Evolutionary conservation across 2,888 invertebrate species (phyloP), one percentile per base, ranked within the genome.

Genomic region (Polyommatus iphigenia): DNA sequence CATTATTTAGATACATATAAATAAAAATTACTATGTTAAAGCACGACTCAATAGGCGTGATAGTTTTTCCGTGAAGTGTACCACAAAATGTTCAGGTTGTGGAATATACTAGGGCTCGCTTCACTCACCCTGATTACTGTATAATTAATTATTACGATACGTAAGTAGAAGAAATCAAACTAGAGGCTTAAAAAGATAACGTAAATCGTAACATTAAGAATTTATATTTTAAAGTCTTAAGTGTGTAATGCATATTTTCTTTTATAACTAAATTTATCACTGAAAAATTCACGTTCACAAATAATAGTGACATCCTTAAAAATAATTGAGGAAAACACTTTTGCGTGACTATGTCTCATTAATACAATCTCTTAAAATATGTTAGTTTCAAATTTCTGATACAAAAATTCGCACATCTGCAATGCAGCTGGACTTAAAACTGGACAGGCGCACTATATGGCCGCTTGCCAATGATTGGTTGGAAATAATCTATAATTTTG

Each of bases 381-480:
- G 29, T 32, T 32, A 67, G 67, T 67, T 67, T 67, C 29, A 32
- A 67, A 67, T 67, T 67, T 67, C 67, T 67, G 15, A 29, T 67
- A 67, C 67, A 32, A 29, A 67, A 67, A 15, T 67, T 5, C 7
- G 29, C 5, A 67, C 29, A 32, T 67, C 32, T 18, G 18, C 67
- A 6, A 67, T 67, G 67, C 6, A 67, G 32, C 29, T 2, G 59
- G 73, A 73, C 72, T 59, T 72, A 77, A 77, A 77, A 73, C 73
- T 59, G 71, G 72, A 59, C 59, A 57, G 72, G 77, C 77, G 72
- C 79, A 76, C 78, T 82, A 81, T 41, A 80, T 79, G 82, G 80
- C 79, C 71, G 75, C 46, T 67, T 81, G 82, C 81, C 82, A 83
- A 81, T 80, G 78, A 78, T 77, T 75, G 78, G 78, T 32, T 77